Base-by-base conservation (phyloP, 1,140 invertebrate species). In the Drosophila ercepeae region DNA sequence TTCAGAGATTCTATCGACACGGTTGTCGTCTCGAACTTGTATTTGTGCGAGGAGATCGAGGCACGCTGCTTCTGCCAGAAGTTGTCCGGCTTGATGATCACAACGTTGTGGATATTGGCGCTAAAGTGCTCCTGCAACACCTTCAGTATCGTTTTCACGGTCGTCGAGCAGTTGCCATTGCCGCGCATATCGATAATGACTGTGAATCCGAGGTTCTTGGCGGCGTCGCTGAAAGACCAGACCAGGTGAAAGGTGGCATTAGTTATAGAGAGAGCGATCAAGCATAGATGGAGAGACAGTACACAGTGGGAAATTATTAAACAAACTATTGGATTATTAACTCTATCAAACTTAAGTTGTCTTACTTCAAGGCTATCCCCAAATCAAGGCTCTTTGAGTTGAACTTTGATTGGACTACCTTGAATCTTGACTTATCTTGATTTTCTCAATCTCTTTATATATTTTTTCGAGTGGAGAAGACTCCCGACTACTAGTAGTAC, bases 21-120 rank as follows among this genome's bases (percentile, higher is more conserved):
- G 93, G 99, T 96, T 89, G 96, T 97, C 84, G 98, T 98, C 97
- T 99, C 98, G 94, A 99, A 99, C 93, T 98, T 99, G 93, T 99
- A 99, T 93, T 99, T 99, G 91, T 98, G 96, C 93, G 97, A 98
- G 78, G 96, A 97, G 86, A 99, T 94, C 52, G 97, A 98, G 76
- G 98, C 99, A 86, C 98, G 95, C 92, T 99, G 98, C 92, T 99
- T 99, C 92, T 99, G 98, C 98, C 98, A 99, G 93, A 99, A 99
- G 91, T 98, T 99, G 89, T 99, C 98, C 74, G 98, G 98, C 92
- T 99, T 99, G 72, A 99, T 98, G 90, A 99, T 98, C 84, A 97
- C 97, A 64, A 97, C 97, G 91, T 96, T 95, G 91, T 98, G 96
- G 77, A 98, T 95, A 73, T 95, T 96, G 72, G 94, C 94, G 78